Evolutionary conservation across 92 coral and sea anemone genomes (phyloP).

Genomic region (Porites divaricata): DNA sequence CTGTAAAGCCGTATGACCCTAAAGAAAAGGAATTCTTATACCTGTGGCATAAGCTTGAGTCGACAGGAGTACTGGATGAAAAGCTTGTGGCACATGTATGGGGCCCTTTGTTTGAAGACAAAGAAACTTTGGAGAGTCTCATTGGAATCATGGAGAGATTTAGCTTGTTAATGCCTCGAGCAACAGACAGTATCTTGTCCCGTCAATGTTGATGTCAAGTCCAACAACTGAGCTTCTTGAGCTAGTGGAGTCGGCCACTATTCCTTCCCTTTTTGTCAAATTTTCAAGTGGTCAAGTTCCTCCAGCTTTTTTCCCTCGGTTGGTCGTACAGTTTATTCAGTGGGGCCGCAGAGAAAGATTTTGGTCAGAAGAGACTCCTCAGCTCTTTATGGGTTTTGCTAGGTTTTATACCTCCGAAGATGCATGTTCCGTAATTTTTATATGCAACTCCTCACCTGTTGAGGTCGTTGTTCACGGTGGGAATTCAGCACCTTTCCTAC

Average conservation of each 20-base stretch:
- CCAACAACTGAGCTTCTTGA: neutral
- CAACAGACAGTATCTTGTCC: neutral
- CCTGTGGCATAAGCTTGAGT: slow-evolving; percentile 12
- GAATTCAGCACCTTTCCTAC: neutral
- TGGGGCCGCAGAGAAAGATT: slow-evolving; percentile 17
- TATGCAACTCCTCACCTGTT: neutral
- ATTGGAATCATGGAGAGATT: too few relatives aligned
- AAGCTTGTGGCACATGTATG: slow-evolving; percentile 15
- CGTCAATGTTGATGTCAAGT: neutral
- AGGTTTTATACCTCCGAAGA: slow-evolving; percentile 11
- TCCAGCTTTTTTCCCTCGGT: slow-evolving; percentile 35
- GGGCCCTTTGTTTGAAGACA: slow-evolving; percentile 5
- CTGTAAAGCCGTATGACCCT: neutral
- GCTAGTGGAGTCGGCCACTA: neutral
- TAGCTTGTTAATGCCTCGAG: neutral
- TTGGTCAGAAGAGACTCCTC: neutral
- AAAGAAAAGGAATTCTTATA: neutral
- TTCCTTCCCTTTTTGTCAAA: slow-evolving; percentile 22
- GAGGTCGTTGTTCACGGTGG: neutral
- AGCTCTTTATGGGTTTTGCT: neutral
- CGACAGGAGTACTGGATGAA: slow-evolving; percentile 3
- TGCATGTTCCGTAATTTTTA: slow-evolving; percentile 3
- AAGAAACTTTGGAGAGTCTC: neutral
- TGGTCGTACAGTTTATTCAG: slow-evolving; percentile 7
- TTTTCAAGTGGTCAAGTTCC: slow-evolving; percentile 29